phyloP scores from a whole-genome alignment of 2,797 vertebrate species.

The Bufotes viridis region DNA sequence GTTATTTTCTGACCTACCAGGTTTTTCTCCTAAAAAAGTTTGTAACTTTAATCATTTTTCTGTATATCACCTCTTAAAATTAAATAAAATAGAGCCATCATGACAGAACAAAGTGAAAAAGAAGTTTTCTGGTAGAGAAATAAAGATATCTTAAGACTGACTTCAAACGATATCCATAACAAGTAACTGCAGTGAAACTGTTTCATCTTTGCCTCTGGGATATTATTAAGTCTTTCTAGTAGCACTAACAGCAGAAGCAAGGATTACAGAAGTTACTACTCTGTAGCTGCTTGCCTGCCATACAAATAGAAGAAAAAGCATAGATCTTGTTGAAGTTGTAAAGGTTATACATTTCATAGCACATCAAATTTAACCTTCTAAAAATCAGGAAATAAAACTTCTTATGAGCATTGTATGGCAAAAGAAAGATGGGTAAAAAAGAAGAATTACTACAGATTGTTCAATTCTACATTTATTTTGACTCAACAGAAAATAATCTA shows the following conservation, averaged over 20 bases:
- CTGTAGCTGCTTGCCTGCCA: conserved; percentile 80
- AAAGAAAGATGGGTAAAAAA: neutral
- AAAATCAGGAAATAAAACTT: conserved; percentile 48
- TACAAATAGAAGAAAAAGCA: conserved; percentile 79
- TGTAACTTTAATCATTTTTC: conserved; percentile 71
- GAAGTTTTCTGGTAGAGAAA: conserved; percentile 88
- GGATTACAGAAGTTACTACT: conserved; percentile 86
- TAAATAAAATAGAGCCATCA: conserved; percentile 76
- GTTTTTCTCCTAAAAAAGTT: conserved; percentile 36
- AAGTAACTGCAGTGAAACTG: conserved; percentile 89
- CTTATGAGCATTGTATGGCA: conserved; percentile 19
- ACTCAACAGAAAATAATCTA: neutral
- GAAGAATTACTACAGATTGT: neutral
- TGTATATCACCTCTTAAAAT: conserved; percentile 73
- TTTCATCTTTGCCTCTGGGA: conserved; percentile 99
- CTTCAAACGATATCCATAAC: conserved; percentile 95
- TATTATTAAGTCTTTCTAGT: conserved; percentile 95
- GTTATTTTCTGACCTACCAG: neutral
- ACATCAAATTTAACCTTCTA: conserved; percentile 71
- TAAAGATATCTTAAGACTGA: conserved; percentile 96
- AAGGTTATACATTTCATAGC: conserved; percentile 73
- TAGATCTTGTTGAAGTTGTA: conserved; percentile 73
- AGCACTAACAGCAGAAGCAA: conserved; percentile 84
- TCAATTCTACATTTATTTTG: neutral
- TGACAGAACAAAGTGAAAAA: conserved; percentile 73